Conservation (phyloP, 2,113 vertebrate species). For the Tetrao urogallus region DNA sequence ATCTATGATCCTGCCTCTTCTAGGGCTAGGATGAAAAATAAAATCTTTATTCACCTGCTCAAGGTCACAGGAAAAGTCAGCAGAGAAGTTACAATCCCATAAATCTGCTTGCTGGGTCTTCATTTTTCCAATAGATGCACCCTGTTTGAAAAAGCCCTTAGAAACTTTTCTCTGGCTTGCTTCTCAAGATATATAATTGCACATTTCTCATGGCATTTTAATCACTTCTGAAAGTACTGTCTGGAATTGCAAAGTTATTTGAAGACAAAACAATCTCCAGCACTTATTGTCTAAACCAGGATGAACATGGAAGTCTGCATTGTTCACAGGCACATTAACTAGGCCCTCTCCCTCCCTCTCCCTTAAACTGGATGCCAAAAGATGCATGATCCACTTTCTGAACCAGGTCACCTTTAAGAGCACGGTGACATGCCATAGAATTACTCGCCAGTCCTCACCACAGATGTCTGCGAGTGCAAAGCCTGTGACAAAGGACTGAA, state of each 20-base stretch:
- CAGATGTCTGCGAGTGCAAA: slow-evolving; percentile 80
- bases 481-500: slow-evolving; percentile 84
- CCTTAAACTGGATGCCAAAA: slow-evolving; percentile 52
- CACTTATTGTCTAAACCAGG: slow-evolving; percentile 38
- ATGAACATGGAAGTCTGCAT: not conserved
- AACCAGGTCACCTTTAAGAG: slow-evolving; percentile 78
- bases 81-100: not conserved
- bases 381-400: slow-evolving; percentile 60
- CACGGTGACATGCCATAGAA: slow-evolving; percentile 63
- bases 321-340: not conserved
- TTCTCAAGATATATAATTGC: slow-evolving; percentile 70
- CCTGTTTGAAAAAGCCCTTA: not conserved
- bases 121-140: not conserved
- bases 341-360: not conserved
- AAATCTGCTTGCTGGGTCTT: not conserved
- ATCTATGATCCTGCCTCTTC: not conserved
- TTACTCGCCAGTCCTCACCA: slow-evolving; percentile 70
- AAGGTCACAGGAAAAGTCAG: not conserved
- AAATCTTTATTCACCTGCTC: not conserved
- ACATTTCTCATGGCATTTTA: slow-evolving; percentile 73
- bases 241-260: slow-evolving; percentile 64
- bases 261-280: slow-evolving; percentile 62
- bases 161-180: slow-evolving; percentile 64
- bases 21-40: not conserved
- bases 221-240: slow-evolving; percentile 67